Base-by-base conservation (phyloP, 1,140 invertebrate species). In the Arion vulgaris region DNA sequence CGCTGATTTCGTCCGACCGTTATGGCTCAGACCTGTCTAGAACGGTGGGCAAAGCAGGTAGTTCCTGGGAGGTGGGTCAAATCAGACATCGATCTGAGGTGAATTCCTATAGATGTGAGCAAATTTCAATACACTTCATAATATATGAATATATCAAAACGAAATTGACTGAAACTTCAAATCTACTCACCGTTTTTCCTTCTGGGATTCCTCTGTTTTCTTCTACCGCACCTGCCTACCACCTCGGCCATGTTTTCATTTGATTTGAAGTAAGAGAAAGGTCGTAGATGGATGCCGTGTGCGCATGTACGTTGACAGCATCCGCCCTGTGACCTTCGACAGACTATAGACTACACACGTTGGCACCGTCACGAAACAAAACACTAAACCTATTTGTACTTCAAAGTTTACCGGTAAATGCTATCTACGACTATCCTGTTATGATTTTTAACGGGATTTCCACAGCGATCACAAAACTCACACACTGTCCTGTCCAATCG, bases 161-260 rank as follows among this genome's bases (percentile, higher is more conserved):
- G 41, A 45, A 15, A 45, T 45, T 5, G 5, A 45, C 5, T 45
- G 5, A 45, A 45, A 45, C 5, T 45, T 5, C 15, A 45, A 45
- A 45, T 15, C 5, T 7, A 85, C 85, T 78, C 79, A 86, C 83
- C 83, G 73, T 85, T 86, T 85, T 86, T 85, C 80, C 80, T 75
- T 26, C 82, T 39, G 32, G 83, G 85, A 73, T 85, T 85, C 68
- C 72, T 73, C 82, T 85, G 81, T 82, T 85, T 85, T 82, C 85
- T 83, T 66, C 85, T 74, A 53, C 85, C 85, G 79, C 68, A 86
- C 83, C 83, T 86, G 82, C 84, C 76, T 26, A 77, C 57, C 38
- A 86, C 83, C 83, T 86, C 85, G 82, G 81, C 85, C 84, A 86
- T 86, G n/a, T n/a, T n/a, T n/a, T n/a, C 78, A 81, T 85, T 85